These are phyloP conservation scores for Phataginus tricuspis DNA, from an alignment of 2,797 vertebrate species.

Conservation along the genomic window DNA sequence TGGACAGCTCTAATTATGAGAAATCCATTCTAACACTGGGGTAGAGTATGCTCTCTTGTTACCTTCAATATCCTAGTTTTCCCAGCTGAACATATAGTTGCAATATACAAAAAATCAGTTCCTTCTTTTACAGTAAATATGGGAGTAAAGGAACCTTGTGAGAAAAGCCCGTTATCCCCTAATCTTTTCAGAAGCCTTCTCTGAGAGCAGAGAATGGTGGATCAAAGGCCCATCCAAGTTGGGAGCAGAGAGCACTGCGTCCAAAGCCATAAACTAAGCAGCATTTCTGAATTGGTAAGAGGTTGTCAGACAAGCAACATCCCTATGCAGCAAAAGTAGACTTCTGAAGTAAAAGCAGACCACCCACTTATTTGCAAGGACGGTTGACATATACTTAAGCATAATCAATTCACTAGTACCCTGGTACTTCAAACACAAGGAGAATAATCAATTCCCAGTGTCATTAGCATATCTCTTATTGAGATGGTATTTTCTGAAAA, in stretches of 20 bases:
- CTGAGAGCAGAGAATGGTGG: slow-evolving; percentile 34
- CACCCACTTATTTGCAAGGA: slow-evolving; percentile 69
- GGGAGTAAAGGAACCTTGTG: slow-evolving; percentile 50
- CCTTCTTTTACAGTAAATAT: slow-evolving; percentile 55
- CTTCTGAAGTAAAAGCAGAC: slow-evolving; percentile 67
- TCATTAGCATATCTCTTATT: slow-evolving; percentile 59
- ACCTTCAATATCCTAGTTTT: slow-evolving; percentile 57
- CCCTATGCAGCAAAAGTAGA: slow-evolving; percentile 73
- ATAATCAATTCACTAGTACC: slow-evolving; percentile 52
- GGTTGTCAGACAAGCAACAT: slow-evolving; percentile 71
- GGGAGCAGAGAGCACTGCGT: slow-evolving; percentile 62
- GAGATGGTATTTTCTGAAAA: slow-evolving; percentile 61
- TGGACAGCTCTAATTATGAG: slow-evolving; percentile 55
- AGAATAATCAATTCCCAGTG: slow-evolving; percentile 51
- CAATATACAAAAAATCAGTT: slow-evolving; percentile 52
- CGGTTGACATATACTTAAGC: slow-evolving; percentile 71
- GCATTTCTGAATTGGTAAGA: slow-evolving; percentile 67
- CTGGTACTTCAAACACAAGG: slow-evolving; percentile 60
- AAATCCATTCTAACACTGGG: slow-evolving; percentile 50
- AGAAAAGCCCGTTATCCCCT: slow-evolving; percentile 39
- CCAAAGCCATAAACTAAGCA: slow-evolving; percentile 61
- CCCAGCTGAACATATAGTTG: slow-evolving; percentile 37
- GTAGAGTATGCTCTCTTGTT: slow-evolving; percentile 54
- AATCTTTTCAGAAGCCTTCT: slow-evolving; percentile 57
- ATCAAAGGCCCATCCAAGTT: slow-evolving; percentile 52